phyloP scores from a whole-genome alignment of 2,797 vertebrate genomes.

The Gymnopithys bicolor region DNA sequence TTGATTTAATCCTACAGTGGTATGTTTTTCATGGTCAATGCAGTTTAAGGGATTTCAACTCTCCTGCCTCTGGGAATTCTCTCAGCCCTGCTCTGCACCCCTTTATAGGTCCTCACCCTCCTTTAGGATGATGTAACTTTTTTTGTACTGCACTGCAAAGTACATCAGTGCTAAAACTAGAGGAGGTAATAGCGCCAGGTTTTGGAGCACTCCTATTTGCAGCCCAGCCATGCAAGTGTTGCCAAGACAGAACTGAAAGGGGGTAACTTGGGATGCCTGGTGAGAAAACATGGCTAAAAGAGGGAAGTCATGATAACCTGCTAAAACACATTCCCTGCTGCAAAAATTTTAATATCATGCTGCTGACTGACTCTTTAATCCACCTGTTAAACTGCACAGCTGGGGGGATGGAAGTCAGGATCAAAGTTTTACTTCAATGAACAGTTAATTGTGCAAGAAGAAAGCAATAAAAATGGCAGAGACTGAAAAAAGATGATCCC shows the following conservation, averaged over 20 bases:
- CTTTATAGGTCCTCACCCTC: not conserved
- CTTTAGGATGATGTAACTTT: not conserved
- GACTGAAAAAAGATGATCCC: not conserved
- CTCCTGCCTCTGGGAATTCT: not conserved
- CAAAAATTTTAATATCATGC: not conserved
- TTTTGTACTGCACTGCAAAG: not conserved
- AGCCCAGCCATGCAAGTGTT: not conserved
- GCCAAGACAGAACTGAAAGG: not conserved
- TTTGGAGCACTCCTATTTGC: not conserved
- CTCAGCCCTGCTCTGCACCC: not conserved
- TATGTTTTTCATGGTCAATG: not conserved
- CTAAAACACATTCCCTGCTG: not conserved
- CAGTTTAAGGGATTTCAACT: not conserved
- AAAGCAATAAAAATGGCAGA: not conserved
- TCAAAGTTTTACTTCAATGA: constrained; percentile 26
- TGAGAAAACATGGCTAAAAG: not conserved
- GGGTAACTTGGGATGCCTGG: not conserved
- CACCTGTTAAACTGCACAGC: not conserved
- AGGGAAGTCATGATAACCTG: not conserved
- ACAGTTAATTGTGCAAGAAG: constrained; percentile 24
- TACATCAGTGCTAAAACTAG: not conserved
- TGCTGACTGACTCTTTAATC: not conserved
- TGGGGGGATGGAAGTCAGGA: not conserved
- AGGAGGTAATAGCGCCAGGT: fast-evolving
- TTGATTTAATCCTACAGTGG: not conserved